Evolutionary conservation across 2,888 invertebrate species (phyloP).

Genomic region (Dolichomitus sp.): DNA sequence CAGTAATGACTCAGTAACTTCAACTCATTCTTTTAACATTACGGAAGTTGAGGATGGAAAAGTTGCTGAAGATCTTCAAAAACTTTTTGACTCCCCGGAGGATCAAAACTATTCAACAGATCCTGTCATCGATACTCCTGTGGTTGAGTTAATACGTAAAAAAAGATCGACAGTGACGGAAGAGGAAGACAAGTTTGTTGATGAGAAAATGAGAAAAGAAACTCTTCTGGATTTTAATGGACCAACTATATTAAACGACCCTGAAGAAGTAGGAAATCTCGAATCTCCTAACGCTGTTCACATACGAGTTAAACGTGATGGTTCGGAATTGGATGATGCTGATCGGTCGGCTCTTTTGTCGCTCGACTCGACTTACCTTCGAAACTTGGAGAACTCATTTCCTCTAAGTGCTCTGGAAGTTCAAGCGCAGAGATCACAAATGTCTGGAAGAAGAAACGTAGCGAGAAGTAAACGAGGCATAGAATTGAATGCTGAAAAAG

Average conservation of each 20-base stretch:
- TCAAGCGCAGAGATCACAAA: constrained; percentile 27
- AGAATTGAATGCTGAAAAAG: neutral
- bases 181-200: neutral
- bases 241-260: constrained; percentile 52
- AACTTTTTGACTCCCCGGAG: constrained; percentile 50
- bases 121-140: constrained; percentile 8
- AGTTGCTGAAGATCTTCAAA: constrained; percentile 33
- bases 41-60: neutral
- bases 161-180: constrained; percentile 27
- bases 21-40: neutral
- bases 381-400: constrained; percentile 60
- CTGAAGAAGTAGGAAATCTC: constrained; percentile 39
- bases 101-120: neutral
- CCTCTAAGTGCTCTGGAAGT: constrained; percentile 52
- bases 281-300: constrained; percentile 24
- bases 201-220: constrained; percentile 18
- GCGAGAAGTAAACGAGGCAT: constrained; percentile 33
- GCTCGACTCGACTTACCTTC: constrained; percentile 52
- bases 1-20: neutral
- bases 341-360: neutral
- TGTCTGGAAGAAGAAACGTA: neutral
- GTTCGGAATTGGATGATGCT: constrained; percentile 40
- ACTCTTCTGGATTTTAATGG: constrained; percentile 59
- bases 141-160: constrained; percentile 35
- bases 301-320: constrained; percentile 67